Conservation (phyloP, 2,888 invertebrate species). For the Rapana venosa region DNA sequence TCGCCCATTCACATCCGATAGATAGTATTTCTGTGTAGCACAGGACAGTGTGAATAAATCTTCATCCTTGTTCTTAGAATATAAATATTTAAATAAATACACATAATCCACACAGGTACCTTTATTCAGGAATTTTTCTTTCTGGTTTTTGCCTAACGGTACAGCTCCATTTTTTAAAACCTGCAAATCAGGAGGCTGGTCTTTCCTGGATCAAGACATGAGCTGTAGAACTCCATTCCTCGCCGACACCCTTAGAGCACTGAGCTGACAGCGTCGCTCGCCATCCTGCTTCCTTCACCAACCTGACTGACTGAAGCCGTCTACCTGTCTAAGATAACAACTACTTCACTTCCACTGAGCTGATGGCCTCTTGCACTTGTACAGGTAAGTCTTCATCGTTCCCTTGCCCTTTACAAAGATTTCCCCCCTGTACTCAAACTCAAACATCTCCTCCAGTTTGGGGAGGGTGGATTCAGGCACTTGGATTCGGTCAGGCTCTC, state of each 20-base stretch:
- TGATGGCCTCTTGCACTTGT: slow-evolving; percentile 70
- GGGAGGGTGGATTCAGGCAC: slow-evolving; percentile 78
- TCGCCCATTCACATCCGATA: background rate
- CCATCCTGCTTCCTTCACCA: no score
- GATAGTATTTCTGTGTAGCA: background rate
- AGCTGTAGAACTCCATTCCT: background rate
- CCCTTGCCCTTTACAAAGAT: slow-evolving; percentile 98
- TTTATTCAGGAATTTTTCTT: background rate
- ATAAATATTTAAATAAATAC: background rate
- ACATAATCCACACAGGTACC: background rate
- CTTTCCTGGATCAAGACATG: no score
- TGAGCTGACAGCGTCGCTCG: background rate
- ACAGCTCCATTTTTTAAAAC: background rate
- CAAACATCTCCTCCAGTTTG: slow-evolving; percentile 86
- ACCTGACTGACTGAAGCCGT: background rate
- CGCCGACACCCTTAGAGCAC: background rate
- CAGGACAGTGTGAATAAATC: background rate
- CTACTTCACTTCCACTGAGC: slow-evolving; percentile 61
- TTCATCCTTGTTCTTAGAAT: background rate
- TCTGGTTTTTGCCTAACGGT: background rate
- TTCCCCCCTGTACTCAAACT: slow-evolving; percentile 93
- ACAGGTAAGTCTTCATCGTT: slow-evolving; percentile 93
- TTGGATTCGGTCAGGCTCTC: slow-evolving; percentile 88
- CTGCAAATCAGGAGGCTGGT: background rate
- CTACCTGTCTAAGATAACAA: background rate